Base-by-base conservation (phyloP, 2,888 invertebrate genomes). In the Diarsia brunnea region DNA sequence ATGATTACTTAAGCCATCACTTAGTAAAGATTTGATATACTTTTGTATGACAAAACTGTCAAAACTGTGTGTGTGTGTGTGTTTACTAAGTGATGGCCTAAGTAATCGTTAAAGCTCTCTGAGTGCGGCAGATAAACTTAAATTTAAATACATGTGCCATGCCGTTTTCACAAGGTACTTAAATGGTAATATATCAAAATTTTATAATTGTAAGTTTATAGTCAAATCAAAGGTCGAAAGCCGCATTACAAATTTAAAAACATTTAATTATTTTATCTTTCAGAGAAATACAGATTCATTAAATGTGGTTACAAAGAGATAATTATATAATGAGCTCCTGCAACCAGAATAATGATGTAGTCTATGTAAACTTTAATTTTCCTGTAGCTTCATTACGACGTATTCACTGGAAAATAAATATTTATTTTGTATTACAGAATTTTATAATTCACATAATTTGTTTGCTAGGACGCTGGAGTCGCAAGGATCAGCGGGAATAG, bases 361-460 rank as follows among this genome's bases (percentile, higher is more conserved):
- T 65, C 21, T 78, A 45, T 51, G 45, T 65, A 66, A 72, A 83
- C 72, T 83, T 61, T n/a, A 69, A 69, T 67, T 53, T 67, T 45
- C 14, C 24, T 31, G 65, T 21, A 53, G 53, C 7, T 76, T 69
- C 47, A 65, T 69, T 60, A 53, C 19, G 47, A 76, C 16, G 3
- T 81, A 75, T 76, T 60, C 31, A 65, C 16, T 53, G 24, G 31
- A 47, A 65, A 76, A 75, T 69, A 43, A 60, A 60, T 58, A 24
- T 55, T 47, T 24, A 21, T 53, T 47, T 10, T 45, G 24, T 19
- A 51, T 58, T 14, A 55, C 31, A 61, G 61, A 7, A 4, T 51
- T 67, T 21, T 61, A 27, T 21, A 69, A 53, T 61, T 51, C 51
- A 69, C 4, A 16, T 77, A n/a, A 60, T 61, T 78, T 31, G 45